These are phyloP conservation scores for Caenorhabditis remanei DNA, from an alignment of 1,140 invertebrate species.

Conservation along the genomic window DNA sequence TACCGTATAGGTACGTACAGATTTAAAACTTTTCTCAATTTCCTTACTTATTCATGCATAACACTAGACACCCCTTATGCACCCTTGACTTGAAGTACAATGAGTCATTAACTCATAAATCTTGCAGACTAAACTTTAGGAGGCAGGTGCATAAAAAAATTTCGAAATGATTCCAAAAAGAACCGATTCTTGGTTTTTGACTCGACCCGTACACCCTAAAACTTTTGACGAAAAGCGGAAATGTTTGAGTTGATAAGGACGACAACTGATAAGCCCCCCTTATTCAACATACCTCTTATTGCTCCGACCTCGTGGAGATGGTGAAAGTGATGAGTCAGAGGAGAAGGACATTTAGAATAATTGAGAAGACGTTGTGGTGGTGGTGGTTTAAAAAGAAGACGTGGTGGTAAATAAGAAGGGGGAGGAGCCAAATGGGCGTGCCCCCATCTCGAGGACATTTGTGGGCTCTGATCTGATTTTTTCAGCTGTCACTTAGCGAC, in stretches of 20 bases:
- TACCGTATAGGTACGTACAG: too few relatives aligned
- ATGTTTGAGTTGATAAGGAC: background rate
- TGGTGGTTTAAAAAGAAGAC: background rate
- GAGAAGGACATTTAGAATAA: background rate
- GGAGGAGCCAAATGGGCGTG: background rate
- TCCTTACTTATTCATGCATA: too few relatives aligned
- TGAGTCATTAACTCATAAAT: too few relatives aligned
- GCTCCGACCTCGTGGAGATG: background rate
- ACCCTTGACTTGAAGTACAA: too few relatives aligned
- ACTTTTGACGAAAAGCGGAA: background rate
- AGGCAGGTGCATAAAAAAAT: too few relatives aligned
- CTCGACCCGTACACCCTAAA: too few relatives aligned
- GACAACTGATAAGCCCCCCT: background rate
- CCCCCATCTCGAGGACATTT: background rate
- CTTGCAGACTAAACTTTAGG: too few relatives aligned
- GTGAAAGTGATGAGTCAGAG: background rate
- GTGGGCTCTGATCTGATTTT: conserved; percentile 6
- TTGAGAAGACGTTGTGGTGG: background rate
- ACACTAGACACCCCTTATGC: too few relatives aligned
- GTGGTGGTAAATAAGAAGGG: background rate
- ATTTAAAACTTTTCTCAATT: too few relatives aligned
- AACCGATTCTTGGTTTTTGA: too few relatives aligned
- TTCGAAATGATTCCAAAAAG: too few relatives aligned
- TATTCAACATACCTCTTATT: background rate
- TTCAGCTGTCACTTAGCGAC: background rate